Evolutionary conservation across 2,888 invertebrate species (phyloP), one percentile per base, ranked within the genome.

Genomic region (Ptilodon capucinus): DNA sequence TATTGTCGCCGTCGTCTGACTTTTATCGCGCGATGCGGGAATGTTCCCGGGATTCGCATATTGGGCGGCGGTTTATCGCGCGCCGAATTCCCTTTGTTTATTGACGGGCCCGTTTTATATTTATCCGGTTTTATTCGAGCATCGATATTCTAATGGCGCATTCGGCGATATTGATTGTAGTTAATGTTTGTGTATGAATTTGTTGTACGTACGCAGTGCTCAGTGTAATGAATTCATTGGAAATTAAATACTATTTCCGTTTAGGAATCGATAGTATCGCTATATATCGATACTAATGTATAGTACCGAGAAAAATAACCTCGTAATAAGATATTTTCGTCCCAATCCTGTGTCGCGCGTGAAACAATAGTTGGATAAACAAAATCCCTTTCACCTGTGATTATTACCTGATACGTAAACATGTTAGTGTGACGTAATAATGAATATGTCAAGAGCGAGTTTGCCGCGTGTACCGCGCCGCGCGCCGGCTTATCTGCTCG

Each of bases 21-120:
- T 57, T 64, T 64, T 66, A 66, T 66, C 64, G 68, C 60, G 63
- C 65, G 70, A 68, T 71, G 61, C 64, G 64, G 69, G 67, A 73
- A 76, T 75, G 68, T 69, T 71, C 71, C 68, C 57, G 60, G 65
- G 71, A 75, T 76, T 71, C 68, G 55, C 54, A 72, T 77, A 76
- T 76, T 72, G 74, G 68, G 60, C 69, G 52, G 47, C 67, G 59
- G 60, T 63, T 63, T 68, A 64, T 67, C 68, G 66, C 54, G 51
- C 44, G 46, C 51, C 57, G 47, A 68, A 62, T 69, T 71, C 60
- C 68, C 57, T 60, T 48, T 64, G 62, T 68, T 68, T 67, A 59
- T 61, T 14, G 49, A 50, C 48, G 41, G 48, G 52, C 59, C 46
- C 49, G 49, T 50, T 62, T 54, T 60, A 52, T 56, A 54, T 60